A percentile compares a stretch with the other conserved stretches of the same genome.
Conservation (phyloP, 2,113 vertebrate genomes). For the Hippocampus comes region DNA sequence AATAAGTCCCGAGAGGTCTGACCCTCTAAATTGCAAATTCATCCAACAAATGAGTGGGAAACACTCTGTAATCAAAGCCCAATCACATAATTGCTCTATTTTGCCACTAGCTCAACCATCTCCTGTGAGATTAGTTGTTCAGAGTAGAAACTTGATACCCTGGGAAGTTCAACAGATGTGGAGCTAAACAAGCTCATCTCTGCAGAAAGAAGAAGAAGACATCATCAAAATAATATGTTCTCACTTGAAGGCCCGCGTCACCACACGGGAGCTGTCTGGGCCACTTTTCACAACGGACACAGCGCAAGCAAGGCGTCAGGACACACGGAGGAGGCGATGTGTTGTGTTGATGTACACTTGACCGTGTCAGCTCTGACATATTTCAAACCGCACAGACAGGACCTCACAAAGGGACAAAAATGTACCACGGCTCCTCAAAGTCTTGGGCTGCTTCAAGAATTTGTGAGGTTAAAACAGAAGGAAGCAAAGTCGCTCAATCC, state of each 20-base stretch:
- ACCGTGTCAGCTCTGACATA: conserved; percentile 20
- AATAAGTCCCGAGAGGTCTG: conserved; percentile 55
- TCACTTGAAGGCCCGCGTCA: conserved; percentile 42
- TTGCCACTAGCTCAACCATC: conserved; percentile 69
- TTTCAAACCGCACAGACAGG: conserved; percentile 31
- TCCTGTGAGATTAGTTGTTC: conserved; percentile 65
- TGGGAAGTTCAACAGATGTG: conserved; percentile 76
- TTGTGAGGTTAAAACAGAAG: conserved; percentile 45
- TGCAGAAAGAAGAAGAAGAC: conserved; percentile 35
- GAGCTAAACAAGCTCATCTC: conserved; percentile 59
- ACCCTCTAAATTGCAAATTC: conserved; percentile 58
- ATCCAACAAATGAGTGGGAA: conserved; percentile 65
- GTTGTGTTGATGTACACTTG: not conserved
- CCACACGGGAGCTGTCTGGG: conserved; percentile 1
- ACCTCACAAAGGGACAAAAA: conserved; percentile 46
- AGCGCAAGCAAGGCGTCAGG: not conserved
- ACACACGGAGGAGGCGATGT: not conserved
- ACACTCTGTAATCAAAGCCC: conserved; percentile 71
- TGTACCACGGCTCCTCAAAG: conserved; percentile 28
- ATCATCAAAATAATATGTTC: conserved; percentile 58
- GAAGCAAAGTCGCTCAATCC: conserved; percentile 55
- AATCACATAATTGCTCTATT: conserved; percentile 75
- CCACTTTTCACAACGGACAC: not conserved
- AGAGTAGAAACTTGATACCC: conserved; percentile 65
- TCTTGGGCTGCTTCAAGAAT: conserved; percentile 42